These are phyloP conservation scores for Hemithea aestivaria DNA, from an alignment of 2,888 invertebrate genomes.

Conservation along the genomic window DNA sequence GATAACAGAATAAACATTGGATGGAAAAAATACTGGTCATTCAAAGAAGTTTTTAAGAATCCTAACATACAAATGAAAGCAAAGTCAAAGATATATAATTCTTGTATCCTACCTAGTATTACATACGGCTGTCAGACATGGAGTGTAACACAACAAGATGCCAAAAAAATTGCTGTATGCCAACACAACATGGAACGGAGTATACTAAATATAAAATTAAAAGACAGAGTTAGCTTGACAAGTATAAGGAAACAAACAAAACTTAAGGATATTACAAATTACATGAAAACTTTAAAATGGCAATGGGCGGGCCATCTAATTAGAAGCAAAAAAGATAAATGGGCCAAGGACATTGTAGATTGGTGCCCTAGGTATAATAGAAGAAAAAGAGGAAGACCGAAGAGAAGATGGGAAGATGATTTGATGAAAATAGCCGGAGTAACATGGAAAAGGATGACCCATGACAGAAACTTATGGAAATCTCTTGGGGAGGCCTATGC, in stretches of 20 bases:
- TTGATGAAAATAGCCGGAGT: no score
- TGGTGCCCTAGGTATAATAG: no score
- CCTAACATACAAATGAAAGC: neutral
- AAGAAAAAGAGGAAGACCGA: no score
- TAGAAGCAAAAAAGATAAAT: neutral
- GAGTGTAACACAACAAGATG: neutral
- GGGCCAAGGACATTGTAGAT: neutral
- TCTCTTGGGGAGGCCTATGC: no score
- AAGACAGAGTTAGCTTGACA: neutral
- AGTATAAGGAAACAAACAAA: neutral
- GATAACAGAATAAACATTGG: neutral
- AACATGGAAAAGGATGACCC: no score
- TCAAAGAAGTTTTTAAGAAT: conserved; percentile 1
- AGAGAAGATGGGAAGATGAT: neutral
- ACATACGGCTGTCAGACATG: neutral
- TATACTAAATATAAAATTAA: neutral
- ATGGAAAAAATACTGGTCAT: neutral
- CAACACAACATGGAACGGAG: neutral
- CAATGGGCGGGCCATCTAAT: neutral
- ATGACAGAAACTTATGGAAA: no score
- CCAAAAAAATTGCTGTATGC: neutral
- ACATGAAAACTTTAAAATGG: neutral
- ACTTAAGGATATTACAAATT: neutral
- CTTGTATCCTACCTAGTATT: neutral
- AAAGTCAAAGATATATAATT: no score